phyloP scores from a whole-genome alignment of 2,113 vertebrate genomes.

The Myotis davidii region DNA sequence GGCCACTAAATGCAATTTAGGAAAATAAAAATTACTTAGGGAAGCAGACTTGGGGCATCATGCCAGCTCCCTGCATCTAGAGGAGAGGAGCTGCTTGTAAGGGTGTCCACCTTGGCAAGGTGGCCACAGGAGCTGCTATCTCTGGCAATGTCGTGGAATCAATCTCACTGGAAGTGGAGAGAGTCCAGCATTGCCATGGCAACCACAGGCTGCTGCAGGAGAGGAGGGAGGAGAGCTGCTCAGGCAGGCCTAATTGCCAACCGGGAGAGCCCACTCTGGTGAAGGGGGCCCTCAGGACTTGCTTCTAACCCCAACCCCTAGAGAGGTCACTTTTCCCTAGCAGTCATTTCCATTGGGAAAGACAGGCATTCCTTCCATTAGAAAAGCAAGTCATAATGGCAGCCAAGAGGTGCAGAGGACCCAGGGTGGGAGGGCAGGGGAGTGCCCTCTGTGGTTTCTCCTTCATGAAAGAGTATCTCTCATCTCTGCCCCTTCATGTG shows the following conservation, averaged over 20 bases:
- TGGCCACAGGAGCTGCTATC: background rate
- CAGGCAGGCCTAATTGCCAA: background rate
- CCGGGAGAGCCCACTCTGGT: background rate
- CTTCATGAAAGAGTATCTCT: background rate
- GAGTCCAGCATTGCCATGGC: slow-evolving; percentile 5
- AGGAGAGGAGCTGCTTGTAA: slow-evolving; percentile 34
- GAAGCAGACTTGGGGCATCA: background rate
- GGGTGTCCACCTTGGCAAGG: background rate
- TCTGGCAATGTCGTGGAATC: background rate
- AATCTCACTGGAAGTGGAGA: background rate
- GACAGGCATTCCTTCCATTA: background rate
- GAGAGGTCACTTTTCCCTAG: background rate
- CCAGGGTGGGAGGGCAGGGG: background rate
- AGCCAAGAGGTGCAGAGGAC: background rate
- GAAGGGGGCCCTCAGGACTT: background rate
- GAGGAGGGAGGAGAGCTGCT: background rate
- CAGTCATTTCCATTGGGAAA: background rate
- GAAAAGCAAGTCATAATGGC: background rate
- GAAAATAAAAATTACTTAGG: rapidly evolving
- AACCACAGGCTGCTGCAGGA: background rate
- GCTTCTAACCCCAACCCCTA: background rate
- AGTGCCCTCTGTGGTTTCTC: background rate
- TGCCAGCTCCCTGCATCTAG: slow-evolving; percentile 20
- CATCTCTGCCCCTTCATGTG: background rate
- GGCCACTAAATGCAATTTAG: background rate